A percentile compares a stretch with the other conserved stretches of the same genome.
These are phyloP conservation scores for Ornithoptera alexandrae DNA, from an alignment of 2,888 invertebrate species.

Conservation along the genomic window DNA sequence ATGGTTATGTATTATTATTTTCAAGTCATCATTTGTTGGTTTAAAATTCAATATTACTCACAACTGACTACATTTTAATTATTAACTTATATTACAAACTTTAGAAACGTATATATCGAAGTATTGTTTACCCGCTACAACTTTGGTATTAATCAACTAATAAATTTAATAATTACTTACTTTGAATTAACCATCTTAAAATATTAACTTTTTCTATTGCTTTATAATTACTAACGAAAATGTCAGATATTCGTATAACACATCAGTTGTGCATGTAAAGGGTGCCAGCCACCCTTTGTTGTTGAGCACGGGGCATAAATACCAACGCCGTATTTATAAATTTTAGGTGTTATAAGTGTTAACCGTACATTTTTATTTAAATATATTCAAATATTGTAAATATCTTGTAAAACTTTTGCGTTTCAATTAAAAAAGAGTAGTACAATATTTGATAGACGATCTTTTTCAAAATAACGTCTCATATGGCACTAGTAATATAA, in stretches of 20 bases:
- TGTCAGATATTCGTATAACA: not conserved
- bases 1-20: too few relatives aligned
- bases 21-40: too few relatives aligned
- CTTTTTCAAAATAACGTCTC: too few relatives aligned
- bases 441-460: not conserved
- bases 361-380: not conserved
- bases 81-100: too few relatives aligned
- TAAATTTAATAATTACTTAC: not conserved
- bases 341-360: not conserved
- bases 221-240: not conserved
- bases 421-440: not conserved
- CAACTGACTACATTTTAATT: too few relatives aligned
- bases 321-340: not conserved
- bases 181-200: not conserved
- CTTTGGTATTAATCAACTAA: not conserved
- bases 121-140: too few relatives aligned
- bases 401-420: not conserved
- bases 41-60: too few relatives aligned
- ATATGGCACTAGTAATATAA: not conserved
- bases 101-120: too few relatives aligned
- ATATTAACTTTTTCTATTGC: not conserved
- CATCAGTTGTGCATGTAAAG: not conserved
- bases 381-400: not conserved
- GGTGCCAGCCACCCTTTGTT: not conserved
- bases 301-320: not conserved